Base-by-base conservation (phyloP, 2,113 vertebrate species). In the Lepidothrix coronata region DNA sequence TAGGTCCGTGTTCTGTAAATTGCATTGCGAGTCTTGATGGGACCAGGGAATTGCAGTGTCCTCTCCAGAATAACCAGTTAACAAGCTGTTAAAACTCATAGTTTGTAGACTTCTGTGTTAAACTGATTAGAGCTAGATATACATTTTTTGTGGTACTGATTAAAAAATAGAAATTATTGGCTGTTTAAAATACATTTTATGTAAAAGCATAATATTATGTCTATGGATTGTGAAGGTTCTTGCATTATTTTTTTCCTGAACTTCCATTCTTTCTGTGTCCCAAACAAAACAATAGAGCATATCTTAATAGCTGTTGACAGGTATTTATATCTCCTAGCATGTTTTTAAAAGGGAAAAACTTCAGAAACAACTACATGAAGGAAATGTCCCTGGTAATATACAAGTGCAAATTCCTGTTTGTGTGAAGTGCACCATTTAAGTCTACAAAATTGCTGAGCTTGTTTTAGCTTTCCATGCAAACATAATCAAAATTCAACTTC, bases 1-100 rank as follows among this genome's bases (percentile, higher is more conserved):
- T 31, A 33, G 27, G 21, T 83, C 44, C 3, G 0, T 76, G 33
- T 49, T 67, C n/a, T 79, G 61, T 20, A 46, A 0, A 0, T 41
- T 71, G 15, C 11, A 2, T 51, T 33, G 18, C 67, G 28, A 10
- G 23, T 72, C 20, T 70, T 41, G 5, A 33, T 5, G 5, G 28
- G 28, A 51, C 66, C 20, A n/a, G 5, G 23, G 49, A 43, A 18
- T 44, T 85, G 52, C 27, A 49, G 46, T 76, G 90, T 76, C 27
- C 33, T 90, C 21, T 79, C 28, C 30, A 82, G 39, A 79, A 22
- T 21, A 25, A 33, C 25, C 55, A 30, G 1, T 54, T 59, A 88
- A 46, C 48, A 75, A 37, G 37, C 52, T 90, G 25, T 66, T 78
- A 62, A 88, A 78, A 55, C 21, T 87, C 10, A 41, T 3, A 46